phyloP scores from a whole-genome alignment of 37 sponge, comb jelly and placozoan species.

The Corticium candelabrum region DNA sequence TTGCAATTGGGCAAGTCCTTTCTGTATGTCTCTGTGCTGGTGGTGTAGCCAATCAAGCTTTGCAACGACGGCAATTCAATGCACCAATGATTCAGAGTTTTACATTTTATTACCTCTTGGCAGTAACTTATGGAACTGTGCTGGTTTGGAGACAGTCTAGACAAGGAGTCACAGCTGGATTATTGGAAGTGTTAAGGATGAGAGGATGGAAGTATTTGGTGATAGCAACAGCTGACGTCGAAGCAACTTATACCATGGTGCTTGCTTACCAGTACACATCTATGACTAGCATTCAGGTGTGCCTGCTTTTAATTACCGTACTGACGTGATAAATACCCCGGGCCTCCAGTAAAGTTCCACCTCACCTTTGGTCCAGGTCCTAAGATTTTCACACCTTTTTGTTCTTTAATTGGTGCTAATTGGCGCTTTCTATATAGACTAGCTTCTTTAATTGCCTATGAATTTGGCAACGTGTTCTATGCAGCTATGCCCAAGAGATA shows the following conservation, averaged over 20 bases:
- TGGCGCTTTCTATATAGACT: too few relatives aligned
- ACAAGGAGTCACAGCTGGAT: conserved; percentile 6
- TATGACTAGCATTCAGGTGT: conserved; percentile 79
- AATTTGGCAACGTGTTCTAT: too few relatives aligned
- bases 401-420: too few relatives aligned
- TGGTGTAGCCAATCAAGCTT: conserved; percentile 42
- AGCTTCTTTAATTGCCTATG: too few relatives aligned
- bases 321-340: too few relatives aligned
- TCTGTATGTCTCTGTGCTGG: conserved; percentile 61
- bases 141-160: conserved; percentile 13
- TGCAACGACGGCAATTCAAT: conserved; percentile 23
- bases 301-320: too few relatives aligned
- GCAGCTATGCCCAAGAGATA: too few relatives aligned
- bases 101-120: conserved; percentile 37
- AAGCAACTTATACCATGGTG: conserved; percentile 65
- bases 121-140: conserved; percentile 27
- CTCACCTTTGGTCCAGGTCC: too few relatives aligned
- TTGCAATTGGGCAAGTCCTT: conserved; percentile 34
- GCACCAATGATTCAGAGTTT: conserved; percentile 67
- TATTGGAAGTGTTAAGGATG: conserved; percentile 29
- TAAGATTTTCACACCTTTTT: too few relatives aligned
- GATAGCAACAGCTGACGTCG: conserved; percentile 60
- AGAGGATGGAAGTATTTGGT: conserved; percentile 71
- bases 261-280: conserved; percentile 75
- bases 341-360: too few relatives aligned